These are phyloP conservation scores for Drosophila diplacantha DNA, from an alignment of 2,888 invertebrate genomes.

Conservation along the genomic window DNA sequence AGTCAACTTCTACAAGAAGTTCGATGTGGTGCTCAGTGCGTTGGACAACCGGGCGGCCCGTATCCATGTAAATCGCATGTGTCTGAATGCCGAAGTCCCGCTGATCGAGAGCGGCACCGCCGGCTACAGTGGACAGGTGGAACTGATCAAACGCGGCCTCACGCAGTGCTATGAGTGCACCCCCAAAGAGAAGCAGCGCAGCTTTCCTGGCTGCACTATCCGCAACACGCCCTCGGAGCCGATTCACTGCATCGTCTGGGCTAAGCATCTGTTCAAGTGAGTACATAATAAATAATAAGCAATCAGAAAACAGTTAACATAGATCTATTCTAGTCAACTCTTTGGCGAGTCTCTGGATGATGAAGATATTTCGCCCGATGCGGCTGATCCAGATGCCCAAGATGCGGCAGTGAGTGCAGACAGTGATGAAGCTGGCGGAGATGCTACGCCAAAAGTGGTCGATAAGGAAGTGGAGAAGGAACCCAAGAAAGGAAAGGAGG, in stretches of 20 bases:
- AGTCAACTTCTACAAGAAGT: constrained; percentile 93
- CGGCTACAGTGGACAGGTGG: constrained; percentile 98
- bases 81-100: constrained; percentile 95
- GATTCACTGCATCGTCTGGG: constrained; percentile 99
- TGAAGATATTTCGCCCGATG: constrained; percentile 98
- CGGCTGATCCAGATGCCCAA: constrained; percentile 94
- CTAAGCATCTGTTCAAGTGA: constrained; percentile 98
- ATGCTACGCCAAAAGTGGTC: constrained; percentile 78
- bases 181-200: constrained; percentile 92
- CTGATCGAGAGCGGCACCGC: constrained; percentile 98
- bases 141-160: constrained; percentile 88
- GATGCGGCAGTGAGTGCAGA: constrained; percentile 13
- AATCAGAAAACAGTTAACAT: background rate
- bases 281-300: constrained; percentile 56
- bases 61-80: constrained; percentile 99
- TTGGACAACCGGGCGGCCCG: constrained; percentile 97
- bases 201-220: constrained; percentile 98
- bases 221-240: constrained; percentile 99
- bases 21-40: constrained; percentile 95
- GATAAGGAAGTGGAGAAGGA: constrained; percentile 56
- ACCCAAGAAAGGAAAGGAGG: constrained; percentile 70
- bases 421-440: constrained; percentile 62
- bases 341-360: constrained; percentile 98
- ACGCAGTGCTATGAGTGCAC: constrained; percentile 99
- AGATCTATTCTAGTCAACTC: constrained; percentile 84